phyloP scores from a whole-genome alignment of 2,888 invertebrate genomes.

The Frankliniella fusca region DNA sequence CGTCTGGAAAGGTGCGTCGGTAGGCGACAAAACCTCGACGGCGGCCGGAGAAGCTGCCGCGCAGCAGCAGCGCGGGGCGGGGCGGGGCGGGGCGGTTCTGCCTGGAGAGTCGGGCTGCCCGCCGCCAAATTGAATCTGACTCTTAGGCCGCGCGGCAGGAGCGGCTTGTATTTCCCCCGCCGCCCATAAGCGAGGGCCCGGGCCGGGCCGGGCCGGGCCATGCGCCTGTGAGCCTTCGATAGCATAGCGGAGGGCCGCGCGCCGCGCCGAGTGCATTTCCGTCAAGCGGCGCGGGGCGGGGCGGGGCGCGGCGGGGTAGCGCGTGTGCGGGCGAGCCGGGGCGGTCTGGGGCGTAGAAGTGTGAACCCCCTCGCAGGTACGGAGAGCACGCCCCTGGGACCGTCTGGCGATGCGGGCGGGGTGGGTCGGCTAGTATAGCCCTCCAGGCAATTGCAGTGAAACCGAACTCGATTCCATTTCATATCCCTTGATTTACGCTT shows the following conservation, averaged over 20 bases:
- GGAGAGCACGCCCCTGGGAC: background rate
- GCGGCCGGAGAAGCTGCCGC: no score
- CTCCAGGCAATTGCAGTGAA: background rate
- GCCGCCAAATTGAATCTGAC: slow-evolving; percentile 12
- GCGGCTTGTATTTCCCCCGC: slow-evolving; percentile 7
- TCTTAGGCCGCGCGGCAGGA: background rate
- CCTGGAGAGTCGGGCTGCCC: background rate
- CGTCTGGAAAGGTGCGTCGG: no score
- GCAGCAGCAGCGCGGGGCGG: background rate
- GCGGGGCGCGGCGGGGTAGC: background rate
- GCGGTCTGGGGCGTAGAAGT: background rate
- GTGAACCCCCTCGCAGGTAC: background rate
- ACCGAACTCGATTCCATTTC: background rate
- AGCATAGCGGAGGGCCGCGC: background rate
- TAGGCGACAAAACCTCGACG: no score
- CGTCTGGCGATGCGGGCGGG: background rate
- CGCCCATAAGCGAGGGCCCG: background rate
- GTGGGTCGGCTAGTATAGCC: background rate
- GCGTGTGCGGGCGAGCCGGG: background rate
- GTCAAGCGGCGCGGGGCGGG: background rate
- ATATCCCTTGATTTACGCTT: slow-evolving; percentile 21
- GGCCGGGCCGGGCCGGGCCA: no score
- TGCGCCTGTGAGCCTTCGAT: background rate
- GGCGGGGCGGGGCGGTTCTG: background rate
- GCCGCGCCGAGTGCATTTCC: no score